Evolutionary conservation across 2,797 vertebrate species (phyloP).

Genomic region (Loriculus beryllinus): DNA sequence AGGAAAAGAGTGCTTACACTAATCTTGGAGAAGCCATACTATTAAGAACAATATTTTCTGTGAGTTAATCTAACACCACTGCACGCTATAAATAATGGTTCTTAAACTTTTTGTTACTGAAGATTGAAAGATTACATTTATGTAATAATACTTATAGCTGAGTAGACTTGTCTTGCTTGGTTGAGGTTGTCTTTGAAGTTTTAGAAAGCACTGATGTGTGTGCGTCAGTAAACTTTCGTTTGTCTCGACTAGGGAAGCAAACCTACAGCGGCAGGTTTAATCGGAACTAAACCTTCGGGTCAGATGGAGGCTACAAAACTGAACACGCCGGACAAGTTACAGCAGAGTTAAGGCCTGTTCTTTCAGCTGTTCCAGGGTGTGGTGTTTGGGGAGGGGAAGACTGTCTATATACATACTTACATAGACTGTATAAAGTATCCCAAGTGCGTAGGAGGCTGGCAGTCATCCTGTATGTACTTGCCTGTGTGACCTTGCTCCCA

Average conservation of each 20-base stretch:
- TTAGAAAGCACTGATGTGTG: slow-evolving; percentile 15
- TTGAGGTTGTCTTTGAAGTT: slow-evolving; percentile 42
- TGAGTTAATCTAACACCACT: not conserved
- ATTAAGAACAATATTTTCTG: not conserved
- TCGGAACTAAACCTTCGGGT: slow-evolving; percentile 12
- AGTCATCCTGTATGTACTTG: slow-evolving; percentile 25
- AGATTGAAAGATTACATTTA: slow-evolving; percentile 42
- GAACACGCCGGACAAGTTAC: slow-evolving; percentile 18
- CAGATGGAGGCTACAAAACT: slow-evolving; percentile 25
- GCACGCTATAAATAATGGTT: not conserved
- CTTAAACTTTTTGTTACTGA: not conserved
- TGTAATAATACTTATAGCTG: slow-evolving; percentile 18
- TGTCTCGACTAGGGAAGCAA: slow-evolving; percentile 42
- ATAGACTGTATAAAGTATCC: slow-evolving; percentile 8
- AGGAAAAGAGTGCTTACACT: not conserved
- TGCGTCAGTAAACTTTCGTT: slow-evolving; percentile 34
- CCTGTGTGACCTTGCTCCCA: not conserved
- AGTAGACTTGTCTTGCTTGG: slow-evolving; percentile 40
- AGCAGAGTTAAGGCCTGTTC: slow-evolving; percentile 14
- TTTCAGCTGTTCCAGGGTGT: slow-evolving; percentile 64
- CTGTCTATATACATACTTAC: not conserved
- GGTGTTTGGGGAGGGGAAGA: not conserved
- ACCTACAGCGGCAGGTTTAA: slow-evolving; percentile 15
- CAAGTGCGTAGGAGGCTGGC: slow-evolving; percentile 14
- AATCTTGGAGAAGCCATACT: not conserved